These are phyloP conservation scores for rabbit (Oryctolagus cuniculus) DNA, from an alignment of 2,113 vertebrate species.

Conservation along the genomic window mOryCun1.1 NC_091442.1:66081501-66082000, in stretches of 20 bases:
- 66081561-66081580: background rate
- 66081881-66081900: slow-evolving; percentile 1
- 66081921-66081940: slow-evolving; percentile 49
- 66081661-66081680: slow-evolving; percentile 60
- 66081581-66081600: slow-evolving; percentile 36
- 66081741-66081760: slow-evolving; percentile 26
- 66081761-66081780: background rate
- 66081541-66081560: background rate
- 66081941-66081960: slow-evolving; percentile 62
- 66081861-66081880: background rate
- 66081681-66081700: slow-evolving; percentile 55
- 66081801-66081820: slow-evolving; percentile 58
- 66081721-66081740: background rate
- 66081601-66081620: background rate
- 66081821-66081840: background rate
- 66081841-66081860: background rate
- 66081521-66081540: background rate
- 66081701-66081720: background rate
- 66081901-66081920: slow-evolving; percentile 70
- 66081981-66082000: slow-evolving; percentile 57
- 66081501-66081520: background rate
- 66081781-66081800: slow-evolving; percentile 40
- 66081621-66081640: slow-evolving; percentile 55
- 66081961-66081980: slow-evolving; percentile 68
- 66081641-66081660: slow-evolving; percentile 42